Conservation (phyloP, 2,888 invertebrate genomes). For the Orgyia antiqua region DNA sequence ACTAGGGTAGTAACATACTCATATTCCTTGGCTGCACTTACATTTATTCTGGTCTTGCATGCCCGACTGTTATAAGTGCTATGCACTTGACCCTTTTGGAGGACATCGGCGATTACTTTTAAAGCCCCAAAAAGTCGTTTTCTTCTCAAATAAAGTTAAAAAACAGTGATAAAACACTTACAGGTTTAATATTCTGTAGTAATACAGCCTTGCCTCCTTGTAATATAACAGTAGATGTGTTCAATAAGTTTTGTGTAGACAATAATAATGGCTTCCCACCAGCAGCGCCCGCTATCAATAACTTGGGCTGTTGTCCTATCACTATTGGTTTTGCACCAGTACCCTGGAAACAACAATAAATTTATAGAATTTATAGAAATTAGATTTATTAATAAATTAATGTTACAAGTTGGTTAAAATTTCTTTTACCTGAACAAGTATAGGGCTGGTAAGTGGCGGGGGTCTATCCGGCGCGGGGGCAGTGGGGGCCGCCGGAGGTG, state of each 20-base stretch:
- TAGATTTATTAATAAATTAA: too few relatives aligned
- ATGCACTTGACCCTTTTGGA: too few relatives aligned
- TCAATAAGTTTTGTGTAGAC: conserved; percentile 60
- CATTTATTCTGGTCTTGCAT: too few relatives aligned
- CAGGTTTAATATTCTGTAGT: conserved; percentile 70
- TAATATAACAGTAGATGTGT: conserved; percentile 61
- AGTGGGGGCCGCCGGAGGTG: conserved; percentile 8
- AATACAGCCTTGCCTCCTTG: conserved; percentile 75
- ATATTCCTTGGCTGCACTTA: too few relatives aligned
- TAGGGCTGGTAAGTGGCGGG: conserved; percentile 25
- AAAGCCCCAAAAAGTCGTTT: too few relatives aligned
- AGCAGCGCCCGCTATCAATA: conserved; percentile 54
- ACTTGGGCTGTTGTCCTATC: conserved; percentile 58
- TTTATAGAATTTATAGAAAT: too few relatives aligned
- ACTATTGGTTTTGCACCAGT: conserved; percentile 66
- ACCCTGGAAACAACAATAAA: conserved; percentile 32
- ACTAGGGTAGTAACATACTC: too few relatives aligned
- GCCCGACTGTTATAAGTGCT: too few relatives aligned
- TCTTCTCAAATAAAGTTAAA: too few relatives aligned
- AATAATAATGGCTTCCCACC: conserved; percentile 64
- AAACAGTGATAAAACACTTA: too few relatives aligned
- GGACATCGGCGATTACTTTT: too few relatives aligned
- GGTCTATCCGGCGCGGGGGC: conserved; percentile 9
- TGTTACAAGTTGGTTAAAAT: too few relatives aligned
- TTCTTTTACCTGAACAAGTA: conserved; percentile 33